These are phyloP conservation scores for Apodemus speciosus DNA, from an alignment of 2,113 vertebrate species.

Conservation along the genomic window DNA sequence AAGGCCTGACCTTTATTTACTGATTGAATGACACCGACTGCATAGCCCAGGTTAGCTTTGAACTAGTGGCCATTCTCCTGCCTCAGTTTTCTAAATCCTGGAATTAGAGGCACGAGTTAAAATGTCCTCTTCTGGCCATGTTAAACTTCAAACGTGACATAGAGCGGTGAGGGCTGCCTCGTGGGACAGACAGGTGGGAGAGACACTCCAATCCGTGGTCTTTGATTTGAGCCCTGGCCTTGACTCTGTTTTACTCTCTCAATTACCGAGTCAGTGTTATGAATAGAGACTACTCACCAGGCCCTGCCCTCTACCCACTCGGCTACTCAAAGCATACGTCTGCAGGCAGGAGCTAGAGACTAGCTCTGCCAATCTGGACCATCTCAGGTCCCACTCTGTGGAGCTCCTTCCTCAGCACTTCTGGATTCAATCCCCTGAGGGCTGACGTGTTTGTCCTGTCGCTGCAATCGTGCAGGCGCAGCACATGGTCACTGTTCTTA, in stretches of 20 bases:
- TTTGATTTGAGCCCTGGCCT: slow-evolving; percentile 52
- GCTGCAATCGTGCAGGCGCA: not conserved
- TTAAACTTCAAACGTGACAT: not conserved
- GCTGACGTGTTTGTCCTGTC: not conserved
- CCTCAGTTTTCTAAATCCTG: not conserved
- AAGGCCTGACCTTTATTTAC: not conserved
- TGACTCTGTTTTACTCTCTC: slow-evolving; percentile 53
- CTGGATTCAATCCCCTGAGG: not conserved
- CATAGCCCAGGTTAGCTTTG: not conserved
- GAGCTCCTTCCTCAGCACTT: not conserved
- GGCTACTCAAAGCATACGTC: not conserved
- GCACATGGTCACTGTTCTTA: not conserved
- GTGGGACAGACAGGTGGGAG: not conserved
- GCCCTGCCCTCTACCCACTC: not conserved
- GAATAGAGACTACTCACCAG: slow-evolving; percentile 45
- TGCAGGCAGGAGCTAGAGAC: not conserved
- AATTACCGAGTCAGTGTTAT: slow-evolving; percentile 48
- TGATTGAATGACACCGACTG: not conserved
- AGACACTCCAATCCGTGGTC: not conserved
- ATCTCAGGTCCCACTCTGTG: not conserved
- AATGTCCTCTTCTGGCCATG: not conserved
- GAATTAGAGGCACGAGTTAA: not conserved
- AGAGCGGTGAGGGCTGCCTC: not conserved
- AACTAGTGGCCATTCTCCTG: not conserved
- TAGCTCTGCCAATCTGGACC: not conserved